phyloP scores from a whole-genome alignment of 1,140 invertebrate genomes.

The Nautilus pompilius region DNA sequence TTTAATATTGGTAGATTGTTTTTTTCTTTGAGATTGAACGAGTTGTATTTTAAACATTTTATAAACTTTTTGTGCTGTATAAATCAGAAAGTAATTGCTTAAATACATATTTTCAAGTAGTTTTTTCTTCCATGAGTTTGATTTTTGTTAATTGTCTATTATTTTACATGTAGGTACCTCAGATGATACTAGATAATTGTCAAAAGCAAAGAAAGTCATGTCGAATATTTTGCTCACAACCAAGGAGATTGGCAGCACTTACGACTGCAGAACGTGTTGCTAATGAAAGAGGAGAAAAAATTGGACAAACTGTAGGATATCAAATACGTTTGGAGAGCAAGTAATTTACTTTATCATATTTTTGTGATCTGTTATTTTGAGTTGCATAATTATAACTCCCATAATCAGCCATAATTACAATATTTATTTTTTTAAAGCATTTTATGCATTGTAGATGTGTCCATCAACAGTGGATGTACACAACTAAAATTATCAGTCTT shows the following conservation, averaged over 20 bases:
- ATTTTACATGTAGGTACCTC: constrained; percentile 54
- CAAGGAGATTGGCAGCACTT: constrained; percentile 84
- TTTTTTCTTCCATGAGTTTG: not conserved
- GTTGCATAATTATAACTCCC: no score
- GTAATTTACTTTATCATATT: constrained; percentile 25
- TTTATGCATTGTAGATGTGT: no score
- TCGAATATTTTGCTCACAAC: constrained; percentile 89
- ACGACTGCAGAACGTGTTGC: constrained; percentile 77
- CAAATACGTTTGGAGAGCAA: constrained; percentile 72
- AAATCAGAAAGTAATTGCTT: no score
- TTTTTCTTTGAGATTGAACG: not conserved
- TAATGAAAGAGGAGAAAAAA: constrained; percentile 79
- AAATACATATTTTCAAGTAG: not conserved
- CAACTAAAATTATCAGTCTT: no score
- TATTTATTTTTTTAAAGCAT: no score
- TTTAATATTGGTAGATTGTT: not conserved
- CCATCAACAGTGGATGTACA: no score
- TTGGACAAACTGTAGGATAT: constrained; percentile 88
- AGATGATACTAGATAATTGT: constrained; percentile 82
- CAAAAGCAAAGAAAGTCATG: constrained; percentile 66
- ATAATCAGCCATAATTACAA: no score
- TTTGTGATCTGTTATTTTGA: no score
- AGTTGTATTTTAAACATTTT: not conserved
- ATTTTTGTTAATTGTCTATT: not conserved
- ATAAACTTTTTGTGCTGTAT: no score